These are phyloP conservation scores for Venustoraphidia nigricollis DNA, from an alignment of 2,888 invertebrate genomes.

Conservation along the genomic window DNA sequence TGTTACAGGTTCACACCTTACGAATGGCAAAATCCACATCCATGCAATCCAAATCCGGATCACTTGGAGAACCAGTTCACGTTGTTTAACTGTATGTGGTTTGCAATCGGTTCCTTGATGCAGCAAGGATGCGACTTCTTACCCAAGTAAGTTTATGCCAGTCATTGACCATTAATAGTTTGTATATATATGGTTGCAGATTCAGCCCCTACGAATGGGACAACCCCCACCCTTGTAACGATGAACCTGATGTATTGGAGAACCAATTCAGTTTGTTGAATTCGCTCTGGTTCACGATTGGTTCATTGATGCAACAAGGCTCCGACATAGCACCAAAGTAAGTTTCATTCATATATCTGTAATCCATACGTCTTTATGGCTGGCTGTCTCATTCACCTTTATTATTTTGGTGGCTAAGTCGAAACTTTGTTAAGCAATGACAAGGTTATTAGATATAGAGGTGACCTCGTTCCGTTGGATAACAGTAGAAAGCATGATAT, in stretches of 20 bases:
- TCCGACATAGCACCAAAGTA: slow-evolving; percentile 85
- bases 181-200: slow-evolving; percentile 36
- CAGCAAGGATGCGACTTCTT: slow-evolving; percentile 92
- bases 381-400: too few relatives aligned
- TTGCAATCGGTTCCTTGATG: slow-evolving; percentile 88
- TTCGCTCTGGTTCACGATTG: slow-evolving; percentile 90
- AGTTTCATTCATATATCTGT: slow-evolving; percentile 27
- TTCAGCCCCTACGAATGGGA: slow-evolving; percentile 91
- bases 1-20: slow-evolving; percentile 75
- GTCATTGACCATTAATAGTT: slow-evolving; percentile 4
- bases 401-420: too few relatives aligned
- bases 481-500: too few relatives aligned
- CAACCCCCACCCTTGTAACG: slow-evolving; percentile 72
- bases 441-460: too few relatives aligned
- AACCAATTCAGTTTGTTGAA: slow-evolving; percentile 84
- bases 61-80: slow-evolving; percentile 86
- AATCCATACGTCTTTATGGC: too few relatives aligned
- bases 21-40: slow-evolving; percentile 87
- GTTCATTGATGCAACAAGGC: slow-evolving; percentile 85
- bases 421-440: too few relatives aligned
- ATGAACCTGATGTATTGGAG: slow-evolving; percentile 72
- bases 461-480: too few relatives aligned
- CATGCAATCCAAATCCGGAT: slow-evolving; percentile 65
- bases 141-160: slow-evolving; percentile 60
- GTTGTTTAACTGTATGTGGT: slow-evolving; percentile 91